These are phyloP conservation scores for Betta splendens DNA, from an alignment of 2,797 vertebrate species.

Conservation along the genomic window DNA sequence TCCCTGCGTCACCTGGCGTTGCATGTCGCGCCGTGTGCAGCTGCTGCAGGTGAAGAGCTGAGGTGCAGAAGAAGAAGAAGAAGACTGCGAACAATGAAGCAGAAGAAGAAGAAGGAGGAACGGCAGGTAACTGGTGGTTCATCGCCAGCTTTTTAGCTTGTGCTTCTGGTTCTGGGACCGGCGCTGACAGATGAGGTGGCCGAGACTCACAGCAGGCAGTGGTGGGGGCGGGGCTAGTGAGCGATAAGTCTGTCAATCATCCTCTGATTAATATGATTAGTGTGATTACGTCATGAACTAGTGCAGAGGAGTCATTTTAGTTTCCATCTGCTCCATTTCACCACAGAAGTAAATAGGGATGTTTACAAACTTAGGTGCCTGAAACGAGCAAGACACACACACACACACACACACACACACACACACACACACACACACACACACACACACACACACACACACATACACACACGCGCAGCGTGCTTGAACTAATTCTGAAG, in stretches of 20 bases:
- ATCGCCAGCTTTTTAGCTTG: not conserved
- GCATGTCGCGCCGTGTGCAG: not conserved
- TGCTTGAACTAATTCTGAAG: constrained; percentile 60
- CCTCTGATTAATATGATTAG: not conserved
- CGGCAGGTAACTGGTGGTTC: not conserved
- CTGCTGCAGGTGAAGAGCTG: not conserved
- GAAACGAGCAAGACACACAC: constrained; percentile 20
- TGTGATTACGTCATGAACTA: not conserved
- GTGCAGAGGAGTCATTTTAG: constrained; percentile 6
- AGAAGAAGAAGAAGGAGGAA: not conserved
- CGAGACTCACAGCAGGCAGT: not conserved
- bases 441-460: constrained; percentile 12
- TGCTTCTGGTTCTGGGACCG: not conserved
- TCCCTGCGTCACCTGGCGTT: too few species aligned
- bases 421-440: constrained; percentile 7
- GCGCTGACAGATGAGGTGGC: not conserved
- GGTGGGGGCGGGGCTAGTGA: too few species aligned
- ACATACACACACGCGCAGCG: constrained; percentile 20
- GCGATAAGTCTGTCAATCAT: not conserved
- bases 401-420: constrained; percentile 6
- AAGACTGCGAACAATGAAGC: not conserved
- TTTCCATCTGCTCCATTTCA: constrained; percentile 18
- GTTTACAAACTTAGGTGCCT: constrained; percentile 36
- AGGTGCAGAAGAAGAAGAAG: not conserved
- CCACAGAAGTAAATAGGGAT: constrained; percentile 34